Evolutionary conservation across 2,113 vertebrate genomes (phyloP).

Genomic region (Stigmatopora nigra): DNA sequence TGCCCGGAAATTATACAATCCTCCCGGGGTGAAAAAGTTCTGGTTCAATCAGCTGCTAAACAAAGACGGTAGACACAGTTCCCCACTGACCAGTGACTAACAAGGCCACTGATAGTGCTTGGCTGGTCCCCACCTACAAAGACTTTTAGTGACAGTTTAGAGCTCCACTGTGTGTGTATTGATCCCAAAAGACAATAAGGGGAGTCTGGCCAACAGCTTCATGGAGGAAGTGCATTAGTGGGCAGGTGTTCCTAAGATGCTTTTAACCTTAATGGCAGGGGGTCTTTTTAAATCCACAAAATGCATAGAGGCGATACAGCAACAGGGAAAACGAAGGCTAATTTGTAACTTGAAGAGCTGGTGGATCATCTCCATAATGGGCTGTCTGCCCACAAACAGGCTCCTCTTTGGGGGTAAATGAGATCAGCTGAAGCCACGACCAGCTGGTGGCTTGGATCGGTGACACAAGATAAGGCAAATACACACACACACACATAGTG

Average conservation of each 20-base stretch:
- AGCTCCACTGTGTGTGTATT: slow-evolving; percentile 45
- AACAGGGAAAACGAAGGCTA: slow-evolving; percentile 36
- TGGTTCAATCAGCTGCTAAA: slow-evolving; percentile 28
- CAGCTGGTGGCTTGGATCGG: slow-evolving; percentile 68
- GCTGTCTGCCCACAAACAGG: slow-evolving; percentile 52
- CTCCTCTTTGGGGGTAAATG: slow-evolving; percentile 56
- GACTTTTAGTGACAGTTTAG: slow-evolving; percentile 32
- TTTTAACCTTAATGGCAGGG: slow-evolving; percentile 21
- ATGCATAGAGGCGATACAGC: slow-evolving; percentile 17
- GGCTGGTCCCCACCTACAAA: slow-evolving; percentile 35
- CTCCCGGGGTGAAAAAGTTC: slow-evolving; percentile 19
- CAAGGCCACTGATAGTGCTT: slow-evolving; percentile 23
- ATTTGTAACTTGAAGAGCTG: slow-evolving; percentile 65
- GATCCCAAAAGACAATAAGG: slow-evolving; percentile 49
- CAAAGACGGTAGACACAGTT: slow-evolving; percentile 32
- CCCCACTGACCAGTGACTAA: slow-evolving; percentile 17
- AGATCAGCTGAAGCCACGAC: slow-evolving; percentile 59
- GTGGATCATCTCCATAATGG: slow-evolving; percentile 58
- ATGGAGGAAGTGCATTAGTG: slow-evolving; percentile 60
- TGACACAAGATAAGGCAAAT: slow-evolving; percentile 50
- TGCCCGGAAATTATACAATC: slow-evolving; percentile 55
- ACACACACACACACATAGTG: slow-evolving; percentile 20
- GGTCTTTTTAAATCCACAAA: slow-evolving; percentile 17
- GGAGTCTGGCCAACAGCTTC: slow-evolving; percentile 16
- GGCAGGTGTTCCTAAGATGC: slow-evolving; percentile 44